These are phyloP conservation scores for Lepus americanus DNA, from an alignment of 2,113 vertebrate genomes.

Conservation along the genomic window DNA sequence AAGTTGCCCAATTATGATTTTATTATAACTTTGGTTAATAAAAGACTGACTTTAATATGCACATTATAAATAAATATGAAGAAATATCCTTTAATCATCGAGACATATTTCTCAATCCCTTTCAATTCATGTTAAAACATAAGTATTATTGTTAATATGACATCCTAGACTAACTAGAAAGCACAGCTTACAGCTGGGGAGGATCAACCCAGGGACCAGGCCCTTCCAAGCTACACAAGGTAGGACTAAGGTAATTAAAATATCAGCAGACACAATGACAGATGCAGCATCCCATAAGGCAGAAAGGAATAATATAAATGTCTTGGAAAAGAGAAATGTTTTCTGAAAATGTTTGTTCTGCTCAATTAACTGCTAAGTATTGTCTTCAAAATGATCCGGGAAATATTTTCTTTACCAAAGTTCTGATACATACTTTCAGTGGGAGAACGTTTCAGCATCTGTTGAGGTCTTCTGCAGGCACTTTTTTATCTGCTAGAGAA, in stretches of 20 bases:
- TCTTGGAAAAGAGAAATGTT: not conserved
- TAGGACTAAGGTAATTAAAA: not conserved
- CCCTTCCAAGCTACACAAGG: not conserved
- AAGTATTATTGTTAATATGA: not conserved
- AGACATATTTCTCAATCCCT: not conserved
- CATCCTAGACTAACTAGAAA: not conserved
- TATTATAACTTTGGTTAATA: not conserved
- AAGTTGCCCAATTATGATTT: not conserved
- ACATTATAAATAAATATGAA: not conserved
- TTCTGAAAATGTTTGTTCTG: not conserved
- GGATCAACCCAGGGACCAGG: not conserved
- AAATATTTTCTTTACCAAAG: not conserved
- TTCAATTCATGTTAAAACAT: not conserved
- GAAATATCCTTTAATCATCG: not conserved
- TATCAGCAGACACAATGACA: not conserved
- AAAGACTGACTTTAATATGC: not conserved
- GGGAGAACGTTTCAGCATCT: not conserved
- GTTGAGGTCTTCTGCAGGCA: not conserved
- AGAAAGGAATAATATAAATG: not conserved
- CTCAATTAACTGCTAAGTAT: not conserved
- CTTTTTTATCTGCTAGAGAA: not conserved
- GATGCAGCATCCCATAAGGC: not conserved
- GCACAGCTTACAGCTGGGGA: not conserved
- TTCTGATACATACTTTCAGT: not conserved
- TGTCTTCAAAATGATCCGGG: not conserved